Evolutionary conservation across 1,140 invertebrate species (phyloP).

Genomic region (Zaprionus taronus): DNA sequence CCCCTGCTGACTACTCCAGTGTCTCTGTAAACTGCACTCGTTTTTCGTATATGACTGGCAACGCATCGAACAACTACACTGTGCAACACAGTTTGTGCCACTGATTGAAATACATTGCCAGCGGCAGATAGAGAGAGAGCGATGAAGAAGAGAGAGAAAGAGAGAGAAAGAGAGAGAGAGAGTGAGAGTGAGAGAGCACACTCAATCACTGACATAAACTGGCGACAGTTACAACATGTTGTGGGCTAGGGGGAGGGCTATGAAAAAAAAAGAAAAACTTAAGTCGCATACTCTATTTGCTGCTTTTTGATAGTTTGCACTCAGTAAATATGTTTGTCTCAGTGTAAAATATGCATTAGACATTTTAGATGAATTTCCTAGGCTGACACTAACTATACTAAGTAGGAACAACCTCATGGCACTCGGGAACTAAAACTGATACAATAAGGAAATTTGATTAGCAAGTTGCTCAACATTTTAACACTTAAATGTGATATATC

Average conservation of each 20-base stretch:
- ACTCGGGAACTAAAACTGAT: neutral
- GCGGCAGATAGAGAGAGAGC: neutral
- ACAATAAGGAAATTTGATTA: neutral
- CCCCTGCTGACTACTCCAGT: neutral
- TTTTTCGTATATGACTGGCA: constrained; percentile 7
- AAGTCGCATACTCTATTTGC: neutral
- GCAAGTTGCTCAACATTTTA: neutral
- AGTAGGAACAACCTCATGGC: neutral
- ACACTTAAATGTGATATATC: no score
- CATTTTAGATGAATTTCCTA: neutral
- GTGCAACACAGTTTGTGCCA: constrained; percentile 39
- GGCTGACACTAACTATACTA: no score
- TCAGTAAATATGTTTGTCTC: neutral
- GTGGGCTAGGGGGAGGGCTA: rapidly evolving
- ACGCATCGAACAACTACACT: constrained; percentile 71
- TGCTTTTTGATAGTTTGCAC: neutral
- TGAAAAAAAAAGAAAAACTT: neutral
- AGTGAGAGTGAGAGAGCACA: neutral
- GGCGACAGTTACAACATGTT: no score
- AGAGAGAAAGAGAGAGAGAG: neutral
- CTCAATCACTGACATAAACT: no score
- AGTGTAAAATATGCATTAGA: neutral
- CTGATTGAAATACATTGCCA: constrained; percentile 22
- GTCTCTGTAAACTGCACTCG: constrained; percentile 1
- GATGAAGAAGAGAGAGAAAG: neutral